Evolutionary conservation across 2,888 invertebrate species (phyloP).

Genomic region (Cancer borealis): DNA sequence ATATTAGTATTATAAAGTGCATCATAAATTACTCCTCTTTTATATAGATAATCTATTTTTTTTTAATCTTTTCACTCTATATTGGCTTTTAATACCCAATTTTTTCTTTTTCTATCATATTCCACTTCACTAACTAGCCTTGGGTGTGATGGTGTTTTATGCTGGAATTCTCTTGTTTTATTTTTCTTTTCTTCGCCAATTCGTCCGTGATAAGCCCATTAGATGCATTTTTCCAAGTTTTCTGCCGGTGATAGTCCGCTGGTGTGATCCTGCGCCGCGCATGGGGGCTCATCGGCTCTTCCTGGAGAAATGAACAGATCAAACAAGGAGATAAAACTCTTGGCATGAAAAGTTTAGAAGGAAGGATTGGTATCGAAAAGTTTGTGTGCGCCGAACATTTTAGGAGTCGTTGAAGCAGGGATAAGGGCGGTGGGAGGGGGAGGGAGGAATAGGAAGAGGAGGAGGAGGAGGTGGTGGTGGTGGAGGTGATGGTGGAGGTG

Average conservation of each 20-base stretch:
- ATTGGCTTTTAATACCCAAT: neutral
- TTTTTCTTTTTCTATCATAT: too few species aligned
- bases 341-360: slow-evolving; percentile 35
- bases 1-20: neutral
- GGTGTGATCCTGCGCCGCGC: neutral
- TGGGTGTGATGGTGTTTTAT: neutral
- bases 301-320: slow-evolving; percentile 30
- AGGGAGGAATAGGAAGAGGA: neutral
- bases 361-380: slow-evolving; percentile 38
- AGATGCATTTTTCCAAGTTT: neutral
- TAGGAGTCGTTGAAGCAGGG: slow-evolving; percentile 30
- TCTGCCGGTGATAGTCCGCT: neutral
- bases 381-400: slow-evolving; percentile 41
- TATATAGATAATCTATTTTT: neutral
- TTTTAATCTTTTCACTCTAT: neutral
- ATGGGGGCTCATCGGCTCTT: neutral
- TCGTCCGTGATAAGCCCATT: neutral
- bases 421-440: neutral
- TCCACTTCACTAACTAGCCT: too few species aligned
- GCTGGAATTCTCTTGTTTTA: neutral
- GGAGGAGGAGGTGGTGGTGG: neutral
- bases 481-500: neutral
- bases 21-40: neutral
- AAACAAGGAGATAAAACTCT: slow-evolving; percentile 41
- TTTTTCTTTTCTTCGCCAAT: neutral